phyloP scores from a whole-genome alignment of 2,888 invertebrate species.

The Anthophora plumipes region DNA sequence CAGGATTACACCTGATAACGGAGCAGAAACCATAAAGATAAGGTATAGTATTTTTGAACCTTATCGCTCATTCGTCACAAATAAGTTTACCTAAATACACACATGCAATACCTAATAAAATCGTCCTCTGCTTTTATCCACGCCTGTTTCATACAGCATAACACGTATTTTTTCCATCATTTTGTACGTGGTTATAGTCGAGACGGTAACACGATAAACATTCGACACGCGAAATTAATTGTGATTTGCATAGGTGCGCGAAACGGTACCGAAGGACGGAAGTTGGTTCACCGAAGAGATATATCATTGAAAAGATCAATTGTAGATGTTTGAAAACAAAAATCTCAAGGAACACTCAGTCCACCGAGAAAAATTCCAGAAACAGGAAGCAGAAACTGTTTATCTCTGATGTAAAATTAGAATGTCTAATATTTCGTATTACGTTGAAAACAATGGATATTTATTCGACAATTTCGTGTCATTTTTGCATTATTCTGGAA shows the following conservation, averaged over 20 bases:
- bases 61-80: constrained; percentile 51
- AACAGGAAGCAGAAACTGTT: no score
- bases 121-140: background rate
- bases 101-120: constrained; percentile 5
- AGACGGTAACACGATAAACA: constrained; percentile 4
- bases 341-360: no score
- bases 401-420: no score
- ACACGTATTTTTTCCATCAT: constrained; percentile 1
- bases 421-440: no score
- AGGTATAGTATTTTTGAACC: constrained; percentile 60
- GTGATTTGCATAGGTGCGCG: constrained; percentile 39
- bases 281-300: background rate
- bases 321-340: background rate
- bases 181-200: constrained; percentile 20
- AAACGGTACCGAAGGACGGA: constrained; percentile 33
- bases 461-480: no score
- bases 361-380: no score
- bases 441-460: no score
- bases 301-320: background rate
- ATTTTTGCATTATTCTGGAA: no score
- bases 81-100: constrained; percentile 39
- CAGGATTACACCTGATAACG: constrained; percentile 46
- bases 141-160: background rate
- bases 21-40: constrained; percentile 67
- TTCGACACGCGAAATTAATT: constrained; percentile 41